Conservation (phyloP, 1,140 invertebrate genomes). For the Wiebesia pumilae region DNA sequence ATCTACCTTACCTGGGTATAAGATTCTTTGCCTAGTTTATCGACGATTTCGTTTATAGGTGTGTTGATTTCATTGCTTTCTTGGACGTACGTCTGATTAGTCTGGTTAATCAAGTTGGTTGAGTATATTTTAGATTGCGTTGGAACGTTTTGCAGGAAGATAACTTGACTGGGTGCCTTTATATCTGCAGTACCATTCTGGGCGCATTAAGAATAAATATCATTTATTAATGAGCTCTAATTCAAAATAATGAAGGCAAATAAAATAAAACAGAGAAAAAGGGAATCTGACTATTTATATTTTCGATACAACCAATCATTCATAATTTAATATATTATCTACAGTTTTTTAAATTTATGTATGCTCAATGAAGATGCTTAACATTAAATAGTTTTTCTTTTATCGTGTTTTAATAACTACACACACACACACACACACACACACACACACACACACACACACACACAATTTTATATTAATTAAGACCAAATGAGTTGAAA, state of each 20-base stretch:
- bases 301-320: too few species aligned
- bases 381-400: too few species aligned
- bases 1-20: conserved; percentile 14
- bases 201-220: neutral
- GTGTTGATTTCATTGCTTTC: neutral
- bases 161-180: conserved; percentile 49
- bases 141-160: conserved; percentile 57
- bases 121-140: conserved; percentile 34
- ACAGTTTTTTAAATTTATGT: too few species aligned
- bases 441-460: too few species aligned
- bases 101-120: neutral
- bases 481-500: too few species aligned
- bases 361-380: too few species aligned
- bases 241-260: neutral
- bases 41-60: neutral
- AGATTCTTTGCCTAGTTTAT: conserved; percentile 9
- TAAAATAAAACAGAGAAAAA: too few species aligned
- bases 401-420: too few species aligned
- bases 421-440: too few species aligned
- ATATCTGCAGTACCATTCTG: neutral
- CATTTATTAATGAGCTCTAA: neutral
- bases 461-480: too few species aligned
- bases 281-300: too few species aligned
- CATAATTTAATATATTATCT: too few species aligned
- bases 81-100: neutral